phyloP scores from a whole-genome alignment of 2,888 invertebrate genomes.

The Brachypalpus laphriformis region DNA sequence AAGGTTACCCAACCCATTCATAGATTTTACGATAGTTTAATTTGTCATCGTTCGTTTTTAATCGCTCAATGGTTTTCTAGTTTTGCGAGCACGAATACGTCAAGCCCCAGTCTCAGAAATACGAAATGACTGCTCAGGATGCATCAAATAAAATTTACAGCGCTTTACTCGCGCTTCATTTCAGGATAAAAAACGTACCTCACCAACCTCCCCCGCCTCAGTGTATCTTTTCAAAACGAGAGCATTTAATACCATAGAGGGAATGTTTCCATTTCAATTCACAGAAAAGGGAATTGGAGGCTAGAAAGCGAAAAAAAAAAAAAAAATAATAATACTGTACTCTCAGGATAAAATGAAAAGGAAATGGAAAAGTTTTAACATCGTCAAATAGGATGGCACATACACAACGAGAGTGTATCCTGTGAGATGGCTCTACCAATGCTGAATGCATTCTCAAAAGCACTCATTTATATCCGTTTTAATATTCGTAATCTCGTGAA shows the following conservation, averaged over 20 bases:
- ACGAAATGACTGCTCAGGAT: not conserved
- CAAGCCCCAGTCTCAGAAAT: not conserved
- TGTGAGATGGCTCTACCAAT: slow-evolving; percentile 22
- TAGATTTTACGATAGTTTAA: too few relatives aligned
- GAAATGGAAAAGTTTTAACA: slow-evolving; percentile 71
- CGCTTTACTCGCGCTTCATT: slow-evolving; percentile 57
- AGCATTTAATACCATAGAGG: slow-evolving; percentile 61
- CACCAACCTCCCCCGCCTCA: not conserved
- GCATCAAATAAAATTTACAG: slow-evolving; percentile 29
- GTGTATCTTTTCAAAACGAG: slow-evolving; percentile 45
- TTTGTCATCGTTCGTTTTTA: too few relatives aligned
- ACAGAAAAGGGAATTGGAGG: slow-evolving; percentile 35
- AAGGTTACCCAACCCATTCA: too few relatives aligned
- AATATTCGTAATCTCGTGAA: slow-evolving; percentile 74
- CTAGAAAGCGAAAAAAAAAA: slow-evolving; percentile 13
- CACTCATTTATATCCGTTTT: slow-evolving; percentile 74
- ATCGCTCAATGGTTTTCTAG: too few relatives aligned
- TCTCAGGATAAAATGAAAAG: slow-evolving; percentile 53
- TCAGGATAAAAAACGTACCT: slow-evolving; percentile 32
- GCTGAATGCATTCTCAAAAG: slow-evolving; percentile 68
- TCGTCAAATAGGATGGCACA: slow-evolving; percentile 67
- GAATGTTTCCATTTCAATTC: slow-evolving; percentile 71
- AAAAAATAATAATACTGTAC: slow-evolving; percentile 25
- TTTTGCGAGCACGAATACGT: too few relatives aligned
- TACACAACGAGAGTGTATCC: slow-evolving; percentile 33